A percentile compares a stretch with the other conserved stretches of the same genome.
Conservation (phyloP, 2,888 invertebrate species). For the Campoplex capitator region DNA sequence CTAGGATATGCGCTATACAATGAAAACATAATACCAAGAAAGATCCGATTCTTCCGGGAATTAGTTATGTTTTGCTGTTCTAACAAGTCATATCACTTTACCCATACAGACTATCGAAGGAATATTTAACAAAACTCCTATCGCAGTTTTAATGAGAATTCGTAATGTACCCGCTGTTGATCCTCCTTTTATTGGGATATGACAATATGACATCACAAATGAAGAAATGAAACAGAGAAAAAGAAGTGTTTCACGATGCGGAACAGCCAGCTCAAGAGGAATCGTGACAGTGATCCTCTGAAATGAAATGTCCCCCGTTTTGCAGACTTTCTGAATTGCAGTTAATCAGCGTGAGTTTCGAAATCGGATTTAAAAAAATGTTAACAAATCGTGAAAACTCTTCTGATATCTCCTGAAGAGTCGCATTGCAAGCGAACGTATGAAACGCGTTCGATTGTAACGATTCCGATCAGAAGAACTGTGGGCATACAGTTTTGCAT, state of each 20-base stretch:
- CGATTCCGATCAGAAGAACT: slow-evolving; percentile 20
- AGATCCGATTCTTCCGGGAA: background rate
- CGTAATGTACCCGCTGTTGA: slow-evolving; percentile 2
- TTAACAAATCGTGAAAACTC: slow-evolving; percentile 81
- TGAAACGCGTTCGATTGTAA: slow-evolving; percentile 14
- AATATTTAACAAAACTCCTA: background rate
- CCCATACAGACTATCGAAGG: background rate
- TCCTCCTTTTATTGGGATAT: background rate
- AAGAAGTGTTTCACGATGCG: background rate
- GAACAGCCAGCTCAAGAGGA: slow-evolving; percentile 9
- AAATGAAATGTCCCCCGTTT: slow-evolving; percentile 29
- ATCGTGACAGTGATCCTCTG: slow-evolving; percentile 29
- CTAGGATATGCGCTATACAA: background rate
- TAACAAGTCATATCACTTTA: background rate
- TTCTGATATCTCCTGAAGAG: slow-evolving; percentile 71
- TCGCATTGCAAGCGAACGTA: slow-evolving; percentile 72
- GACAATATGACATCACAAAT: background rate
- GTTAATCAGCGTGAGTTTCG: slow-evolving; percentile 40
- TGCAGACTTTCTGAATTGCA: slow-evolving; percentile 24
- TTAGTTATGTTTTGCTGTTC: background rate
- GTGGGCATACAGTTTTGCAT: background rate
- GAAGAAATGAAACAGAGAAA: background rate
- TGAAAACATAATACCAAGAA: background rate
- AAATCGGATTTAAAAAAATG: slow-evolving; percentile 77
- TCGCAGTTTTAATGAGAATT: background rate